These are phyloP conservation scores for Cuniculus paca DNA, from an alignment of 2,797 vertebrate genomes.

Conservation along the genomic window DNA sequence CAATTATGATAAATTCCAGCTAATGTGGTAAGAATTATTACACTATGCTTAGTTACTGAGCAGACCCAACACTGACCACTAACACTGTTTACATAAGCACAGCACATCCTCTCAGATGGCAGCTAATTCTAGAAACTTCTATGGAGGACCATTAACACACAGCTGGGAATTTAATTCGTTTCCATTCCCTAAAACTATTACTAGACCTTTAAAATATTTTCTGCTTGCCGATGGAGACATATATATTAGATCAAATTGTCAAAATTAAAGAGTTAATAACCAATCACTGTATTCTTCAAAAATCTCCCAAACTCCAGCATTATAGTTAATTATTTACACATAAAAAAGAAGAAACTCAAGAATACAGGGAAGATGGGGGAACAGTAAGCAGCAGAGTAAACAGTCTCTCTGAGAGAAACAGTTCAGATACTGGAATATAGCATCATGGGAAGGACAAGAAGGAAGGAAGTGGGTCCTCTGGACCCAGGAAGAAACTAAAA, in stretches of 20 bases:
- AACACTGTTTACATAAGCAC: neutral
- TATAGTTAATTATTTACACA: neutral
- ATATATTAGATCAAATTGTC: neutral
- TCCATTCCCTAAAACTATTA: constrained; percentile 30
- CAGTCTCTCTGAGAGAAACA: no score
- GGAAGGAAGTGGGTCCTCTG: no score
- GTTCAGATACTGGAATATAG: no score
- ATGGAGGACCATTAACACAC: neutral
- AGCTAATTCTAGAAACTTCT: constrained; percentile 31
- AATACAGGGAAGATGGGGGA: no score
- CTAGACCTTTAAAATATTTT: constrained; percentile 37
- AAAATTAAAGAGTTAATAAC: neutral
- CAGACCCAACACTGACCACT: neutral
- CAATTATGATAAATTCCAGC: neutral
- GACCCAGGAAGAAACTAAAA: no score
- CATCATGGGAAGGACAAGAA: no score
- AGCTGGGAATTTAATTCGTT: constrained; percentile 32
- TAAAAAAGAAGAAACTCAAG: neutral
- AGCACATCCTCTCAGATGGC: neutral
- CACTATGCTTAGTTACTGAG: neutral
- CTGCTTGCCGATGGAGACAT: neutral
- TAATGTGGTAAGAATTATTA: neutral
- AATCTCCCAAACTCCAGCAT: neutral
- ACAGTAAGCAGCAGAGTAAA: no score
- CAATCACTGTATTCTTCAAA: neutral